Evolutionary conservation across 1,140 invertebrate genomes (phyloP).

Genomic region (Apis dorsata): DNA sequence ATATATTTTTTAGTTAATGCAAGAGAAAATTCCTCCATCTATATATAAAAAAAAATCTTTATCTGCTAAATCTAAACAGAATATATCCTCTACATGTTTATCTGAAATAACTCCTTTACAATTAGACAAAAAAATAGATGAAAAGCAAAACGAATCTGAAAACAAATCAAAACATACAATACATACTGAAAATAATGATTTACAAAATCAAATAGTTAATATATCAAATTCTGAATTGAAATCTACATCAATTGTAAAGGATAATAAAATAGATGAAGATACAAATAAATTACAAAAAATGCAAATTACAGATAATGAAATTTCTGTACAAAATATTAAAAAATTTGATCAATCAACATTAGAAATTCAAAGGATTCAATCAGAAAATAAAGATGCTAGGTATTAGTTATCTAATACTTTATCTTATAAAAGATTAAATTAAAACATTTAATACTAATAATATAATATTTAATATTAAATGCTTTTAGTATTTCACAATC

Average conservation of each 20-base stretch:
- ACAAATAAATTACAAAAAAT: constrained; percentile 30
- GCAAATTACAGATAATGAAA: constrained; percentile 20
- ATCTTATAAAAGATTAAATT: not conserved
- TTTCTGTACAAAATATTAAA: constrained; percentile 1
- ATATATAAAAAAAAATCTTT: constrained; percentile 40
- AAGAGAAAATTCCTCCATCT: constrained; percentile 44
- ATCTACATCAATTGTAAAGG: constrained; percentile 1
- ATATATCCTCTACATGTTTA: constrained; percentile 7
- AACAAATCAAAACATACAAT: constrained; percentile 17
- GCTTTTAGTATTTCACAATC: constrained; percentile 53
- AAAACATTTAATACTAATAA: no score
- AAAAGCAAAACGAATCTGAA: constrained; percentile 37
- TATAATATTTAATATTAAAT: not conserved
- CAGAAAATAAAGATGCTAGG: constrained; percentile 42
- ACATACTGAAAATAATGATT: constrained; percentile 7
- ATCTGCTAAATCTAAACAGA: constrained; percentile 55
- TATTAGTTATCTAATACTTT: constrained; percentile 10
- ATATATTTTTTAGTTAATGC: constrained; percentile 12
- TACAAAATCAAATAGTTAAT: constrained; percentile 6
- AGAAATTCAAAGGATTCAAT: constrained; percentile 25
- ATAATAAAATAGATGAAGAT: constrained; percentile 18
- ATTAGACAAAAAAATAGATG: constrained; percentile 26
- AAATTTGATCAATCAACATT: constrained; percentile 6
- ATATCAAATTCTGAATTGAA: constrained; percentile 4
- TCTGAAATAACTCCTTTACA: constrained; percentile 7